Base-by-base conservation (phyloP, 2,797 vertebrate species). In the Acestrorhynchus altus region DNA sequence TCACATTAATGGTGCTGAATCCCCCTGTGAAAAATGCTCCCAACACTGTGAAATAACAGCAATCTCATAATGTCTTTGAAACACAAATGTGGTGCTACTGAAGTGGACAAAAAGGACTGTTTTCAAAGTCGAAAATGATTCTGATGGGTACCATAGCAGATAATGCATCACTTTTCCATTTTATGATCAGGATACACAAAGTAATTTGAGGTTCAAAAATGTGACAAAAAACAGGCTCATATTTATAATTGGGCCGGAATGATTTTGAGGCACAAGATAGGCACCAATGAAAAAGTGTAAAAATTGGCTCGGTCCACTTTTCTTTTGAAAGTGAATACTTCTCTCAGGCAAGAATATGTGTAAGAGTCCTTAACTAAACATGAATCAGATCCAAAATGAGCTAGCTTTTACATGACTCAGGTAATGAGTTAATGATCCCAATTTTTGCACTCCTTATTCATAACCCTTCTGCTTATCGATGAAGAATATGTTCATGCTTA, bases 201-300 rank as follows among this genome's bases (percentile, higher is more conserved):
- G 42, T 47, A 28, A n/a, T 47, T 15, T 28, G 59, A 31, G 57
- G 22, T 40, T 46, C 28, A 24, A 59, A 20, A 8, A 57, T 26
- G 42, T n/a, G 42, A 56, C 22, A 54, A 20, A 71, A 71, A 71
- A n/a, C 40, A 44, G 59, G 70, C 74, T 69, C 42, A 22, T n/a
- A 57, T 60, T 20, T 12, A 49, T 70, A 77, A 70, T 71, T 16
- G 18, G 46, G 46, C 16, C 40, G 6, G 22, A 61, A 44, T 13
- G 8, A 44, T 24, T 65, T 44, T 24, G 42, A 24, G 24, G 42
- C 40, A 42, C 42, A 40, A 13, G 31, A 35, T 42, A 42, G 18
- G 20, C 51, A 15, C 51, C 15, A 46, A 12, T 31, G n/a, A 39
- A 20, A 31, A 44, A 22, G 4, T 60, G 22, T n/a, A 64, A 22